Percentiles rank a stretch among this genome's conserved stretches.
Conservation (phyloP, 2,797 vertebrate species). For the Eulemur albifrons region DNA sequence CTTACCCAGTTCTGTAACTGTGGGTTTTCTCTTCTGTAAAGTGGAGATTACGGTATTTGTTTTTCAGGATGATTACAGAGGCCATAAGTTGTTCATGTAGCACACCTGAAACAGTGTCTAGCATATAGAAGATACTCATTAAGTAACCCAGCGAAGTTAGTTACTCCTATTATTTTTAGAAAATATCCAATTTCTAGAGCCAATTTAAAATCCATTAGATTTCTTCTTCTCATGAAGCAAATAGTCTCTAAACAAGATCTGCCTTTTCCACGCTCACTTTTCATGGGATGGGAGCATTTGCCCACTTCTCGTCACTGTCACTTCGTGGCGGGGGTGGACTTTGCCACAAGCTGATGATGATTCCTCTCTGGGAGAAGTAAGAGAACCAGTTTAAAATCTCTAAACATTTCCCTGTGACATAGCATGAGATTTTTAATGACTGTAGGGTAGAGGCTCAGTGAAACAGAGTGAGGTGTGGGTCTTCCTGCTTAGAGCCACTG, state of each 20-base stretch:
- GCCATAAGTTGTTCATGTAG: rapidly evolving
- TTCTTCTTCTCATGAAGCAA: background rate
- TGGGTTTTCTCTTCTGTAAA: background rate
- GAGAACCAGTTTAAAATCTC: background rate
- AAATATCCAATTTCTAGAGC: background rate
- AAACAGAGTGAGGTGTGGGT: background rate
- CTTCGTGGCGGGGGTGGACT: background rate
- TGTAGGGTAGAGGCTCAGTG: background rate
- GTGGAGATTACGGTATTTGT: background rate
- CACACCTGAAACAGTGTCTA: background rate
- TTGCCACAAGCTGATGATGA: background rate
- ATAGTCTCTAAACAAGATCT: background rate
- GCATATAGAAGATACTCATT: background rate
- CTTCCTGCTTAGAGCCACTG: background rate
- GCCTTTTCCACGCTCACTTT: background rate
- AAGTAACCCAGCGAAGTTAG: background rate
- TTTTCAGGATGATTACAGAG: background rate
- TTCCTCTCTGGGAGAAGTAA: background rate
- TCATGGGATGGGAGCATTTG: too few relatives aligned
- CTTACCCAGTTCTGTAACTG: too few relatives aligned
- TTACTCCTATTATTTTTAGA: background rate
- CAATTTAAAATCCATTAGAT: background rate
- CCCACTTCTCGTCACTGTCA: background rate
- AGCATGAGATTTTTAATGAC: background rate
- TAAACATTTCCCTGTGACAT: background rate